Evolutionary conservation across 2,113 vertebrate species (phyloP).

Genomic region (Cynopterus brachyotis): DNA sequence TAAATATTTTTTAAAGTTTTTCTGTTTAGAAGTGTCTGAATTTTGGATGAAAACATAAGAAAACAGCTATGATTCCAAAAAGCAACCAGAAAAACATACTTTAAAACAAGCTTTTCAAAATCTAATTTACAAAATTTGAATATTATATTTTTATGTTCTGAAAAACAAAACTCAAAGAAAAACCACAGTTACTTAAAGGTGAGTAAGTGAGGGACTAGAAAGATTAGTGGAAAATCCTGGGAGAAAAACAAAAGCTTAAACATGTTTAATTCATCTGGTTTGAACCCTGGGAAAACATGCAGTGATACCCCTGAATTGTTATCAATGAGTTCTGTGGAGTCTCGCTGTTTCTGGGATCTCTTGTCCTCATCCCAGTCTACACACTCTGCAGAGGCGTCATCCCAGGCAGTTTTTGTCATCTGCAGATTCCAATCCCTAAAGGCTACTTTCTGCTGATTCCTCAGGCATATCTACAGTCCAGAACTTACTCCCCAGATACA

Average conservation of each 20-base stretch:
- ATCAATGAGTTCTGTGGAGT: background rate
- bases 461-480: background rate
- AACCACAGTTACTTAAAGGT: background rate
- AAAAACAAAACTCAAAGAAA: background rate
- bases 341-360: background rate
- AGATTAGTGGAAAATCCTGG: background rate
- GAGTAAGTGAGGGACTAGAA: background rate
- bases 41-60: background rate
- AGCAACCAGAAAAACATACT: background rate
- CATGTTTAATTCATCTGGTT: background rate
- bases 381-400: too few relatives aligned
- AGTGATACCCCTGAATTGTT: background rate
- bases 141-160: background rate
- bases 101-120: background rate
- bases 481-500: background rate
- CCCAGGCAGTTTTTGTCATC: background rate
- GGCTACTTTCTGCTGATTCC: background rate
- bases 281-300: background rate
- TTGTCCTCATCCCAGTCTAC: background rate
- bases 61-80: background rate
- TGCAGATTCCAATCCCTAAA: background rate
- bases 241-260: background rate
- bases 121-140: background rate
- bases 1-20: background rate
- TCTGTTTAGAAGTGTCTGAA: background rate